Evolutionary conservation across 2,888 invertebrate species (phyloP).

Genomic region (Fragum fragum): DNA sequence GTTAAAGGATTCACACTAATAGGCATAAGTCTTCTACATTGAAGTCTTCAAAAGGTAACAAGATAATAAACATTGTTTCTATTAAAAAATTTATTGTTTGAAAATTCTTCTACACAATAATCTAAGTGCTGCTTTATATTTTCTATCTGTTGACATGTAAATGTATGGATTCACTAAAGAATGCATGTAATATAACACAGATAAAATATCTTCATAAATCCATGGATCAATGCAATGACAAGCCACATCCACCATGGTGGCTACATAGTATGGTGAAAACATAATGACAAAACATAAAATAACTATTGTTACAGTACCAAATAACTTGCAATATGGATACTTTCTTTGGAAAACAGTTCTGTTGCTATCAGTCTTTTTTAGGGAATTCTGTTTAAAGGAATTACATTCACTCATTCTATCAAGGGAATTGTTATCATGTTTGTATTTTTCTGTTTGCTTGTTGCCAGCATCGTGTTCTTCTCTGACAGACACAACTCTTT

Average conservation of each 20-base stretch:
- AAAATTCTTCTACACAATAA: slow-evolving; percentile 27
- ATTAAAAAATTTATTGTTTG: neutral
- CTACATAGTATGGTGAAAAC: slow-evolving; percentile 74
- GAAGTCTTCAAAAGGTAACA: too few species aligned
- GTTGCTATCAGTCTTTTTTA: slow-evolving; percentile 35
- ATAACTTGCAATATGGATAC: slow-evolving; percentile 64
- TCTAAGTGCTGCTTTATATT: slow-evolving; percentile 66
- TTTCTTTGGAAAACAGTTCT: slow-evolving; percentile 36
- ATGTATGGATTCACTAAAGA: slow-evolving; percentile 76
- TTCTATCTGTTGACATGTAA: slow-evolving; percentile 73
- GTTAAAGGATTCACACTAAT: too few species aligned
- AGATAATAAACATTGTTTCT: too few species aligned
- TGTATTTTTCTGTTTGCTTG: too few species aligned
- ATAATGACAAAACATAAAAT: slow-evolving; percentile 71
- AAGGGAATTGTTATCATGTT: too few species aligned
- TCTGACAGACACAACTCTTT: too few species aligned
- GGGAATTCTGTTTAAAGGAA: neutral
- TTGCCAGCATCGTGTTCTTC: too few species aligned
- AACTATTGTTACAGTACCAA: slow-evolving; percentile 72
- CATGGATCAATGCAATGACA: slow-evolving; percentile 70
- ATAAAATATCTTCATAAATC: slow-evolving; percentile 73
- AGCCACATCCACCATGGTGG: slow-evolving; percentile 64
- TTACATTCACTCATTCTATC: neutral
- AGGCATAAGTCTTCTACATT: too few species aligned
- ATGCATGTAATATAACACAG: slow-evolving; percentile 72